Base-by-base conservation (phyloP, 2,888 invertebrate species). In the Branchellion lobata region DNA sequence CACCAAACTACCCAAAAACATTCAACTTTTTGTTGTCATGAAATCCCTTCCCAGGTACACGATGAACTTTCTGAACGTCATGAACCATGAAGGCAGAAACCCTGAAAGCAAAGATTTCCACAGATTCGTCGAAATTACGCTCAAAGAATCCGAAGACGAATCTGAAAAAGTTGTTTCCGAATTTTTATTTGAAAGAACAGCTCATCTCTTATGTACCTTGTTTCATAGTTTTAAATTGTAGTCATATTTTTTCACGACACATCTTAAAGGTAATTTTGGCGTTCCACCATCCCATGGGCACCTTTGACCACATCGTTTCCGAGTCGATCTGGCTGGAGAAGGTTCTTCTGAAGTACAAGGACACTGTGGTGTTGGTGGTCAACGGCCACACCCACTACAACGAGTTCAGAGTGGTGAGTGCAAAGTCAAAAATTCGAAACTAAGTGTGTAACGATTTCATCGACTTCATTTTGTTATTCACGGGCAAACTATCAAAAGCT, bases 331-430 rank as follows among this genome's bases (percentile, higher is more conserved):
- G 79, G 80, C 61, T 79, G 29, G 61, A 65, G 27, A 51, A 73
- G 14, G 21, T 83, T 3, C 33, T 82, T 11, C 1, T 74, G 11
- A 61, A 81, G 75, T 82, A 81, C 76, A 33, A 1, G 34, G 80
- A 82, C 61, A 47, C 79, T 74, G 80, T 83, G 68, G 78, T 83
- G 11, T 81, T 83, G 18, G 79, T 79, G 24, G 65, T 81, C 24
- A 31, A 79, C 27, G 83, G 83, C 24, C 83, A 83, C 79, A 82
- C 82, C 0, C 83, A 83, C 77, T 24, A 40, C 53, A 82, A 83
- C 53, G 76, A 82, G 33, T 81, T 83, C 80, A 79, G 80, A 75
- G 33, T 83, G 73, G 82, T 82, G 47, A 40, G 61, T 40, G 0
- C 1, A 40, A 14, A 40, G 14, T 8, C 14, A 40, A 40, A 14